Percentiles rank a stretch among this genome's conserved stretches.
These are phyloP conservation scores for Agapornis roseicollis DNA, from an alignment of 2,113 vertebrate species.

Conservation along the genomic window DNA sequence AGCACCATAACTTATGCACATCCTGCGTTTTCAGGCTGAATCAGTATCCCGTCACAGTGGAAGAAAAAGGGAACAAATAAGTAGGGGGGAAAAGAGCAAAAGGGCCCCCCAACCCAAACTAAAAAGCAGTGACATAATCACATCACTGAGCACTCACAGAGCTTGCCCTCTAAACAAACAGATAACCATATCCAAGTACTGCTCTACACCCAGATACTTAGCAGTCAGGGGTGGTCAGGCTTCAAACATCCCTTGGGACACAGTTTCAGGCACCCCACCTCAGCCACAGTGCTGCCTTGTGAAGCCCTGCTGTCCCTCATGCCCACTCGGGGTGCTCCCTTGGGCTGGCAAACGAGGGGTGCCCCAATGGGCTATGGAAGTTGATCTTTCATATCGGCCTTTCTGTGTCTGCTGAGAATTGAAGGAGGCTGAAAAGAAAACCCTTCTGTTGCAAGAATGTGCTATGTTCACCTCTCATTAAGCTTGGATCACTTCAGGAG, in stretches of 20 bases:
- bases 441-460: background rate
- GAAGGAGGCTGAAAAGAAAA: background rate
- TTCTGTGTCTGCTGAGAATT: background rate
- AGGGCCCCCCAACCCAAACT: background rate
- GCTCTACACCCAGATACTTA: background rate
- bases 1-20: background rate
- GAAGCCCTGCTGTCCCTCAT: background rate
- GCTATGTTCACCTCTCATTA: background rate
- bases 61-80: background rate
- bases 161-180: background rate
- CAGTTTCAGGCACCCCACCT: background rate
- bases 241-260: background rate
- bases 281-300: background rate
- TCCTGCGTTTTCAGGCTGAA: background rate
- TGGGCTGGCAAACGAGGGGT: background rate
- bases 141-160: background rate
- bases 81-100: background rate
- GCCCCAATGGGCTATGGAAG: rapidly evolving
- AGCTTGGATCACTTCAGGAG: background rate
- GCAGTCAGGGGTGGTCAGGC: background rate
- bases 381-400: background rate
- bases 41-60: background rate
- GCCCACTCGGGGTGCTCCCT: rapidly evolving
- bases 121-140: background rate
- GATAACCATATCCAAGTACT: background rate